Base-by-base conservation (phyloP, 2,888 invertebrate genomes). In the Orthosia incerta region DNA sequence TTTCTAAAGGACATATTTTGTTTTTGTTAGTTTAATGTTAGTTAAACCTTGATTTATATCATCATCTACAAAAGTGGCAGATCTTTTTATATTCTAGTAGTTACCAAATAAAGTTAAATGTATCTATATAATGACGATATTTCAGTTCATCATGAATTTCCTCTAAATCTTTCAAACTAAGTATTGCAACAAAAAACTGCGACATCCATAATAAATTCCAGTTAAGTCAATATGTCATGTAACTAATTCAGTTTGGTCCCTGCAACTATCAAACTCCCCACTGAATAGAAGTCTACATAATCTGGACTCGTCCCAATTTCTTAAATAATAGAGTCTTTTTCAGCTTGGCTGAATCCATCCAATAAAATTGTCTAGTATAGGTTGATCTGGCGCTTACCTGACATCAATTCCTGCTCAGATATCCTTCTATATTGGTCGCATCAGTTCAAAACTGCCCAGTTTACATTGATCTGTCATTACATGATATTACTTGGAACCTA, bases 391-490 rank as follows among this genome's bases (percentile, higher is more conserved):
- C 26, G 13, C 5, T 57, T 16, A 2, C 15, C 20, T 31, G 11
- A 23, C 26, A 16, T 16, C 1, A n/a, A 18, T 26, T 26, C 15
- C 39, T 51, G 51, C 59, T n/a, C 4, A 53, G 18, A 57, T 51
- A 31, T 48, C 74, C 5, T 51, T 2, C 23, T 45, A 48, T 5
- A 48, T 20, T 69, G 56, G 65, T 66, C 15, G 39, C 12, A 12
- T 60, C 57, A 45, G 46, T 60, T 26, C 63, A 13, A 46, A 55
- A 72, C 39, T 39, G 26, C 4, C 80, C 80, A 79, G 18, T 64
- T 48, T 64, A 48, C 5, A n/a, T 26, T 20, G 84, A 74, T 16
- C 84, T 26, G 18, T 61, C 20, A 18, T 46, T 39, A 39, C 46
- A 46, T 13, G 0, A 31, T 51, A 60, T 50, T 16, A 16, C 26